phyloP scores from a whole-genome alignment of 2,888 invertebrate species.

The Drosophila birchii region DNA sequence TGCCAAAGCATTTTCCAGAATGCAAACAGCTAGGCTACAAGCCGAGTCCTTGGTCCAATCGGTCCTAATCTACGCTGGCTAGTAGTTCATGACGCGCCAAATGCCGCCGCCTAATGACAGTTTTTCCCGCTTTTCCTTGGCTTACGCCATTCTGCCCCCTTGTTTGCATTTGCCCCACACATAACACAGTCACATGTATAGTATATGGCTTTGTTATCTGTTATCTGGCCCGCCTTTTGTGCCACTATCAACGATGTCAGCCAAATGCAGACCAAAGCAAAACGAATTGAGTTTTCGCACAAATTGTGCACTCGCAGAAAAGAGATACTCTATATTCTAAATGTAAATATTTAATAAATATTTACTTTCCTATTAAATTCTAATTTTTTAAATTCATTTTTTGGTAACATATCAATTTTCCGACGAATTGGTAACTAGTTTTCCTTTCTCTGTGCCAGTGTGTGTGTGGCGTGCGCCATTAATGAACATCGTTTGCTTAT shows the following conservation, averaged over 20 bases:
- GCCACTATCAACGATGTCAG: constrained; percentile 50
- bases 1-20: constrained; percentile 37
- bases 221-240: constrained; percentile 66
- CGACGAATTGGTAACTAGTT: neutral
- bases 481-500: constrained; percentile 76
- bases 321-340: too few species aligned
- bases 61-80: constrained; percentile 66
- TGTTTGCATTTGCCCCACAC: constrained; percentile 62
- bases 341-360: too few species aligned
- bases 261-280: constrained; percentile 44
- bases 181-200: constrained; percentile 30
- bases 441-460: neutral
- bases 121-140: constrained; percentile 45
- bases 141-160: constrained; percentile 47
- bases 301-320: constrained; percentile 29
- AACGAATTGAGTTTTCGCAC: constrained; percentile 41
- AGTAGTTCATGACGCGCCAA: constrained; percentile 64
- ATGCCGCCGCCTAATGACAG: constrained; percentile 66
- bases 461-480: constrained; percentile 73
- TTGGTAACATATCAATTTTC: neutral
- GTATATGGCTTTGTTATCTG: constrained; percentile 65
- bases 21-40: constrained; percentile 40
- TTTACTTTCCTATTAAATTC: too few species aligned
- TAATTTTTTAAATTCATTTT: too few species aligned
- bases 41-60: neutral